These are phyloP conservation scores for Echeneis naucrates DNA, from an alignment of 2,797 vertebrate genomes.

Conservation along the genomic window DNA sequence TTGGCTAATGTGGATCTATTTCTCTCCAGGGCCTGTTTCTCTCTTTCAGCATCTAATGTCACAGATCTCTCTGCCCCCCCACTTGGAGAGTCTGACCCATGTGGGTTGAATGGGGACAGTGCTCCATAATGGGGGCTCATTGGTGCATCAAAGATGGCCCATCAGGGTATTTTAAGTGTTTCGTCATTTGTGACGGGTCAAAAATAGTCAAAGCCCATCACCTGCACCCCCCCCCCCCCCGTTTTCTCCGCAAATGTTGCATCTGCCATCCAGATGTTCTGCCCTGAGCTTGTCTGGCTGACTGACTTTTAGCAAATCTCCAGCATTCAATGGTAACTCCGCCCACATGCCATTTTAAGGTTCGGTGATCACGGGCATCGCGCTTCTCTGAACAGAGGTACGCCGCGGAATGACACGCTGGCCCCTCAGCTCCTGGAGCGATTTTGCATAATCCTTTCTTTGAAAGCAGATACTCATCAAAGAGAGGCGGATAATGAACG, in stretches of 20 bases:
- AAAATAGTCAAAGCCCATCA: constrained; percentile 32
- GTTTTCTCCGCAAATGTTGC: background rate
- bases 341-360: background rate
- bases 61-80: constrained; percentile 33
- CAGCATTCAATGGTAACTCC: background rate
- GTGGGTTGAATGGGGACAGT: constrained; percentile 30
- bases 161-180: constrained; percentile 44
- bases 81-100: constrained; percentile 54
- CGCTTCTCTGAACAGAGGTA: constrained; percentile 11
- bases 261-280: constrained; percentile 28
- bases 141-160: constrained; percentile 51
- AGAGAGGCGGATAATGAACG: constrained; percentile 59
- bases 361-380: background rate
- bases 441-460: constrained; percentile 49
- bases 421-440: constrained; percentile 17
- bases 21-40: constrained; percentile 50
- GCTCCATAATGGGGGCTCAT: constrained; percentile 44
- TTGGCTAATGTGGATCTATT: constrained; percentile 63
- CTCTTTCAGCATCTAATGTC: constrained; percentile 38
- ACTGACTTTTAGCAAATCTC: constrained; percentile 26
- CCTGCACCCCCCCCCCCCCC: constrained; percentile 1
- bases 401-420: constrained; percentile 24
- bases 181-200: constrained; percentile 35
- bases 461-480: constrained; percentile 56
- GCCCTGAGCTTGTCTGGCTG: constrained; percentile 15